Evolutionary conservation across 2,113 vertebrate genomes (phyloP).

Genomic region (Albula glossodonta): DNA sequence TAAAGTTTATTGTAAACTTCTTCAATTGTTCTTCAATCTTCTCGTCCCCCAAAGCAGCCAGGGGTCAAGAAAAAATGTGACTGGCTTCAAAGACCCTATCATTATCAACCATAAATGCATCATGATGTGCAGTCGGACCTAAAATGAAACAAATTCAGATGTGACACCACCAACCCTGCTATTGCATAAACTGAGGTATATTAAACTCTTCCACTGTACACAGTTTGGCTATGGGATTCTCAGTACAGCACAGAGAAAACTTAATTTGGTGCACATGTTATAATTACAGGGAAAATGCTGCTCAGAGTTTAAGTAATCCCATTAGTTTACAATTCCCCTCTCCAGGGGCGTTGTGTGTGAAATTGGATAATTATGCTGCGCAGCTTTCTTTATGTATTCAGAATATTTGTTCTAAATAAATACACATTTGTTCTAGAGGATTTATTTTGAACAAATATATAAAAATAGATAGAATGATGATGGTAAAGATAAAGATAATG

Average conservation of each 20-base stretch:
- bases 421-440: background rate
- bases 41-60: too few species aligned
- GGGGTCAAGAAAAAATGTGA: background rate
- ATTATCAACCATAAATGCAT: background rate
- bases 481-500: background rate
- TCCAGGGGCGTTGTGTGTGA: background rate
- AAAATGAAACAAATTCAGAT: background rate
- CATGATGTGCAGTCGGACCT: background rate
- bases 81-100: background rate
- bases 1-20: background rate
- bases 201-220: background rate
- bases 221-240: background rate
- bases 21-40: background rate
- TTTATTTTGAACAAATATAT: background rate
- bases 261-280: background rate
- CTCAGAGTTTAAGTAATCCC: slow-evolving; percentile 8
- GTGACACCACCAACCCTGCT: background rate
- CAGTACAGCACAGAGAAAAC: background rate
- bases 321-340: slow-evolving; percentile 6
- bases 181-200: background rate
- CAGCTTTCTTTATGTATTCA: background rate
- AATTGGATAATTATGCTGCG: background rate
- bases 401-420: slow-evolving; percentile 8
- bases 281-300: background rate
- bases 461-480: background rate